Conservation (phyloP, 2,113 vertebrate genomes). For the Ceratotherium simum region DNA sequence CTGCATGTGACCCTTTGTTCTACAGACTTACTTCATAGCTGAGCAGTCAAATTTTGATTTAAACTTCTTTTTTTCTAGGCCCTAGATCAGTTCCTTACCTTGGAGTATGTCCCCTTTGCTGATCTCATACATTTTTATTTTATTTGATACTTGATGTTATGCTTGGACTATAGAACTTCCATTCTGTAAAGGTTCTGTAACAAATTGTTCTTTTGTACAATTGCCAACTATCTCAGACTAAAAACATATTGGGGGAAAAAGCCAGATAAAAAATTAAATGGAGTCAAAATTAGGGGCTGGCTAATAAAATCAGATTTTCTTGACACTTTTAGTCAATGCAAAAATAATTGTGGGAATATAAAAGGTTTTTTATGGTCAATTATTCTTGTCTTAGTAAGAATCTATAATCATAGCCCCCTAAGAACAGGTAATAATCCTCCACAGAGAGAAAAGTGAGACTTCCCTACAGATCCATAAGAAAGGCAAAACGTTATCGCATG, state of each 20-base stretch:
- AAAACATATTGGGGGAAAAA: conserved; percentile 81
- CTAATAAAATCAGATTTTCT: conserved; percentile 90
- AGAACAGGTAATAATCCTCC: conserved; percentile 88
- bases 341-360: conserved; percentile 92
- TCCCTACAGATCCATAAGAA: conserved; percentile 87
- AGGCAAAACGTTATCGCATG: conserved; percentile 86
- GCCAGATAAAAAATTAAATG: conserved; percentile 81
- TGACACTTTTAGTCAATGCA: conserved; percentile 91
- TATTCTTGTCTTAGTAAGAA: conserved; percentile 92
- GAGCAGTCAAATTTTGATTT: conserved; percentile 79
- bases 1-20: conserved; percentile 76
- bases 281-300: conserved; percentile 86
- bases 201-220: conserved; percentile 84
- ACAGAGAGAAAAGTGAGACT: conserved; percentile 84
- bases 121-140: conserved; percentile 83
- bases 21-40: conserved; percentile 72
- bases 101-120: conserved; percentile 39
- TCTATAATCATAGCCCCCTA: conserved; percentile 88
- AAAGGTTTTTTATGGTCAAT: conserved; percentile 92
- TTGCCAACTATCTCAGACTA: conserved; percentile 77
- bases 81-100: conserved; percentile 72
- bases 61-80: conserved; percentile 63
- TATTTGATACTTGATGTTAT: conserved; percentile 83
- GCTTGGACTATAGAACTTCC: conserved; percentile 75
- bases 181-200: conserved; percentile 75